Conservation (phyloP, 1,140 invertebrate genomes). For the Drosophila tropicalis region DNA sequence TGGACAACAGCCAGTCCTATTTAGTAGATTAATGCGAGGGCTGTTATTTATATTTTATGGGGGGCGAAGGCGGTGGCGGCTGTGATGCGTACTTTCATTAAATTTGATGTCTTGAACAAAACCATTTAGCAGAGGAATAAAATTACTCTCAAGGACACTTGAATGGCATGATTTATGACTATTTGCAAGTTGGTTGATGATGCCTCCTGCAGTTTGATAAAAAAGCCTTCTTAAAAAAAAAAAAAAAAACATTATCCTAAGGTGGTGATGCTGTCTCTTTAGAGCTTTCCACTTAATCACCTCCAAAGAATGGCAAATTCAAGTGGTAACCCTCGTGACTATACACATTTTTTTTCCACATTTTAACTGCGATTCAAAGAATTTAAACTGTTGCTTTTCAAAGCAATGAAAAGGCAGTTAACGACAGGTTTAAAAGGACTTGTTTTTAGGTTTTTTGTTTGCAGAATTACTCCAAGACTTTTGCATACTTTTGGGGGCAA, state of each 20-base stretch:
- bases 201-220: no score
- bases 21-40: constrained; percentile 9
- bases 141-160: neutral
- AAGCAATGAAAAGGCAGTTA: neutral
- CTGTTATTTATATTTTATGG: neutral
- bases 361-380: neutral
- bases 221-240: no score
- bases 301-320: neutral
- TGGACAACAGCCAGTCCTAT: constrained; percentile 8
- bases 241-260: no score
- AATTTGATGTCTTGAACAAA: no score
- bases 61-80: no score
- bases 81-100: no score
- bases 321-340: neutral
- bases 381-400: constrained; percentile 6
- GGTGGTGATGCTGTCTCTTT: no score
- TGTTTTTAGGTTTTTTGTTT: neutral
- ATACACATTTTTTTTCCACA: no score
- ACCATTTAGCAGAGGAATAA: no score
- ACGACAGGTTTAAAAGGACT: neutral
- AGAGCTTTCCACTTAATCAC: no score
- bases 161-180: no score
- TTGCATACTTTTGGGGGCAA: neutral
- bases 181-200: no score
- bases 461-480: neutral